Percentiles rank a stretch among this genome's conserved stretches.
These are phyloP conservation scores for Ptilodon capucinus DNA, from an alignment of 2,888 invertebrate genomes.

Conservation along the genomic window DNA sequence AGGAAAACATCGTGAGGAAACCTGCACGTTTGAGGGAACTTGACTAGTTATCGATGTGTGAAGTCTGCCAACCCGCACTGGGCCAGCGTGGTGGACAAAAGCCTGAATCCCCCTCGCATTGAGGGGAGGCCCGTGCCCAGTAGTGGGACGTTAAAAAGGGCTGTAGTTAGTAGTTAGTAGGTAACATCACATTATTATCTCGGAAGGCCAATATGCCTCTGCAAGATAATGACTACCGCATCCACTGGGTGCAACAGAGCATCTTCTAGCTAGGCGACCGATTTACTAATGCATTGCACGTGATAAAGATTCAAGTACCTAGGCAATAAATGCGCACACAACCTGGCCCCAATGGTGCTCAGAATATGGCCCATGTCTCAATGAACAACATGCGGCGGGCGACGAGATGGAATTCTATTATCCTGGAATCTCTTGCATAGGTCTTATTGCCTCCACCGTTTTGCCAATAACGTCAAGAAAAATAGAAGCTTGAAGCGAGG, in stretches of 20 bases:
- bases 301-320: not conserved
- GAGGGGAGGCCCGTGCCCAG: too few species aligned
- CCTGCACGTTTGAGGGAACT: too few species aligned
- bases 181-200: too few species aligned
- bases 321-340: not conserved
- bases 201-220: not conserved
- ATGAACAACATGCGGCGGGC: constrained; percentile 12
- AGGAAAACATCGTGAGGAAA: too few species aligned
- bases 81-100: too few species aligned
- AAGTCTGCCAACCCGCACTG: too few species aligned
- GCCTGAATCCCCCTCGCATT: too few species aligned
- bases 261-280: too few species aligned
- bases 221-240: not conserved
- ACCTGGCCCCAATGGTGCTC: constrained; percentile 22
- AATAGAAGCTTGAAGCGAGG: not conserved
- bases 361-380: constrained; percentile 15
- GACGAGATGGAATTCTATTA: constrained; percentile 11
- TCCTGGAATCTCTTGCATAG: not conserved
- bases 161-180: too few species aligned
- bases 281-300: not conserved
- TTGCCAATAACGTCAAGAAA: constrained; percentile 1
- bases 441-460: constrained; percentile 5
- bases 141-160: too few species aligned
- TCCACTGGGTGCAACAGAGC: too few species aligned
- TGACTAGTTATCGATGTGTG: too few species aligned